phyloP scores from a whole-genome alignment of 2,797 vertebrate genomes.

The Acanthurus leucopareius region DNA sequence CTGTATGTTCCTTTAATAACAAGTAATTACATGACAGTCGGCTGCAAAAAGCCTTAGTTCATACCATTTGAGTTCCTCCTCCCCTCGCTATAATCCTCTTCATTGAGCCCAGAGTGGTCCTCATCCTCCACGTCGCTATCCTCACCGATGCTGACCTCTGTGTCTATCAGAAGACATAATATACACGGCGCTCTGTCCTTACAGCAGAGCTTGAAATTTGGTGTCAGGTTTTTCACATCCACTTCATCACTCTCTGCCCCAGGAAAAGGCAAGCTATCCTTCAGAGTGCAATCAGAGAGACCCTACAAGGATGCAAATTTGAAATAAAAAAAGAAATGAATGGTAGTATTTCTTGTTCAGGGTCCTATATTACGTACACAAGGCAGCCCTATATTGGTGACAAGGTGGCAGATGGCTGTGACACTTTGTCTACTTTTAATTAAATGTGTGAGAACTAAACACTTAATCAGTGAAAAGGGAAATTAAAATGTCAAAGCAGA shows the following conservation, averaged over 20 bases:
- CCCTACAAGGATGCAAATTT: conserved; percentile 54
- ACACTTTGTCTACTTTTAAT: conserved; percentile 25
- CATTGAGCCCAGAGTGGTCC: conserved; percentile 45
- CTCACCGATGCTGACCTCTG: conserved; percentile 66
- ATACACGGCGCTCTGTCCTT: conserved; percentile 55
- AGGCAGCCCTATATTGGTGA: neutral
- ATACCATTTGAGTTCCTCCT: conserved; percentile 51
- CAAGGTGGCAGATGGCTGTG: conserved; percentile 12
- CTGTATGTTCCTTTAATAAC: neutral
- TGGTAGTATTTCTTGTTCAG: conserved; percentile 39
- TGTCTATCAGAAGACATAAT: conserved; percentile 84
- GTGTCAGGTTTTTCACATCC: conserved; percentile 63
- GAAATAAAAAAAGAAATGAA: neutral
- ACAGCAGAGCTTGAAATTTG: conserved; percentile 84
- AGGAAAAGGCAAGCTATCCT: neutral
- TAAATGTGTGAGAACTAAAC: conserved; percentile 34
- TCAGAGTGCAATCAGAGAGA: conserved; percentile 71
- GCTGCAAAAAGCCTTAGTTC: neutral
- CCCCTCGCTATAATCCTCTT: conserved; percentile 44
- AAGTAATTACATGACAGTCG: neutral
- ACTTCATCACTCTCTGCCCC: neutral
- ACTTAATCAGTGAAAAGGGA: conserved; percentile 22
- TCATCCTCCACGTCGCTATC: conserved; percentile 42
- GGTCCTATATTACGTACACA: neutral
- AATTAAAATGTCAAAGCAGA: conserved; percentile 39